Evolutionary conservation across 2,797 vertebrate genomes (phyloP).

Genomic region (Chelonia mydas): DNA sequence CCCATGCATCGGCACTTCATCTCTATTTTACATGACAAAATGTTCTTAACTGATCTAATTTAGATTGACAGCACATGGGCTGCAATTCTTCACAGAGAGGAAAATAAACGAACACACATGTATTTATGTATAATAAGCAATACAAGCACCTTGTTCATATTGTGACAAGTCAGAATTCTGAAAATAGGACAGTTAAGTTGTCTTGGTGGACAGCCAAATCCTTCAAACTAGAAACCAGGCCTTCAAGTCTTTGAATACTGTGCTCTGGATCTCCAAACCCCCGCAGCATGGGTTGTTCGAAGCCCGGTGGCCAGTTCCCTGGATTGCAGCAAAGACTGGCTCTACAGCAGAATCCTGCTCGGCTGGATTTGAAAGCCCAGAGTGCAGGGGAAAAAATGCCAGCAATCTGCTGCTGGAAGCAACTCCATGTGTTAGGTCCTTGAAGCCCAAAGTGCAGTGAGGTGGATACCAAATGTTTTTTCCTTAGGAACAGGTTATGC

Average conservation of each 20-base stretch:
- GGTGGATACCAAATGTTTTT: neutral
- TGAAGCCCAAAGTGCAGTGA: neutral
- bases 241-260: rapidly evolving
- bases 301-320: neutral
- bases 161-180: neutral
- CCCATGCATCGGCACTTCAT: conserved; percentile 9
- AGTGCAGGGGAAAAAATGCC: neutral
- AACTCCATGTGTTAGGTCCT: neutral
- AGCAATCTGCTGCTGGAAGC: neutral
- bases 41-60: conserved; percentile 60
- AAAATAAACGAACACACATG: conserved; percentile 41
- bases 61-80: conserved; percentile 59
- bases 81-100: neutral
- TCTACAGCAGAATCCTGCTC: neutral
- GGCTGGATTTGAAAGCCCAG: neutral
- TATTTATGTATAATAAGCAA: conserved; percentile 40
- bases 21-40: conserved; percentile 56
- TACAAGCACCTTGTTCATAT: neutral
- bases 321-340: rapidly evolving
- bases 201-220: neutral
- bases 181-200: neutral
- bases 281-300: rapidly evolving
- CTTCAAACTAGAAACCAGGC: neutral
- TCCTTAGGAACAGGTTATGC: neutral
- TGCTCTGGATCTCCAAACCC: neutral